Evolutionary conservation across 2,888 invertebrate species (phyloP), one percentile per base, ranked within the genome.

Genomic region (Oscheius myriophilus): DNA sequence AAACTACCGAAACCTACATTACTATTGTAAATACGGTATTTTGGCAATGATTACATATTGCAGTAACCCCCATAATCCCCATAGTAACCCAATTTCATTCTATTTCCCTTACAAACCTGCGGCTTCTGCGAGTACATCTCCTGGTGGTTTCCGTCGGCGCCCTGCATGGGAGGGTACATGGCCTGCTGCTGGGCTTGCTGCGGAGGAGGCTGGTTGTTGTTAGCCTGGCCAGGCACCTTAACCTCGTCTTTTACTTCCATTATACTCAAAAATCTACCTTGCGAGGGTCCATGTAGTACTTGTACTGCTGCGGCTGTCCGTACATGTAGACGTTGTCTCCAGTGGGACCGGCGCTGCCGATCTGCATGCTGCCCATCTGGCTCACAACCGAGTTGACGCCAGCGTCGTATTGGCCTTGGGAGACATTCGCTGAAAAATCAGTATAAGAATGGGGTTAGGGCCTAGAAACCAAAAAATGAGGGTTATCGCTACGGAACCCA

Each of bases 361-460:
- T 70, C 42, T 75, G 75, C 63, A 79, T 72, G 18, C 68, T 71
- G 33, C 71, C 67, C 79, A 79, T 79, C 66, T 79, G 79, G 26
- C 54, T 63, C 41, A 72, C 69, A 23, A 78, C 18, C 46, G 75
- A 54, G 55, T 69, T 69, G 12, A 75, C 73, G 42, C 73, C 75
- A 46, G 73, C 70, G 49, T 68, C 67, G 49, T 67, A 68, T 52
- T 59, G 52, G 42, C 49, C 61, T 41, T 51, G 61, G 39, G 41
- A 41, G 3, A 61, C 53, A 14, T 42, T 33, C 9, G 51, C 59
- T 58, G 23, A 59, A 67, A 67, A 21, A n/a, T n/a, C n/a, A n/a
- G n/a, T n/a, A n/a, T n/a, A n/a, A n/a, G n/a, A n/a, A n/a, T n/a
- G n/a, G n/a, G n/a, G n/a, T n/a, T n/a, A n/a, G n/a, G n/a, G n/a